A percentile compares a stretch with the other conserved stretches of the same genome.
These are phyloP conservation scores for Mimas tiliae DNA, from an alignment of 2,888 invertebrate species.

Conservation along the genomic window DNA sequence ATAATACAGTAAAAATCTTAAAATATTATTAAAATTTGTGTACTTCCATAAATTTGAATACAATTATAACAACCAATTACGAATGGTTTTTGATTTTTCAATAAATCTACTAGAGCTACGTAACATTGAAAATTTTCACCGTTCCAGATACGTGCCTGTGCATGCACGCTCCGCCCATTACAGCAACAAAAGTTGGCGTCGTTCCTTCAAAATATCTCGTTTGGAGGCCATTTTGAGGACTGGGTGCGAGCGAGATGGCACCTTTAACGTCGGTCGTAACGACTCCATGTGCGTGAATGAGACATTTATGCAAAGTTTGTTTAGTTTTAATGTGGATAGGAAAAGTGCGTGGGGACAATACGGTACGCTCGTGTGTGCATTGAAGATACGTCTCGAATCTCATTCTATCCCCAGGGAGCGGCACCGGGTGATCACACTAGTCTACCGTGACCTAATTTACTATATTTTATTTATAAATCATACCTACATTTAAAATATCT, in stretches of 20 bases:
- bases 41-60: too few relatives aligned
- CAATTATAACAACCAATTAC: too few relatives aligned
- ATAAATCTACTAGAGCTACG: neutral
- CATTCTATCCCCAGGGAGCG: conserved; percentile 35
- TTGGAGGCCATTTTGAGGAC: conserved; percentile 85
- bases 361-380: conserved; percentile 53
- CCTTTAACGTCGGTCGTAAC: conserved; percentile 54
- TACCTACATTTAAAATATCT: neutral
- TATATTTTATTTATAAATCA: neutral
- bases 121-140: conserved; percentile 23
- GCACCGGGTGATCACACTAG: conserved; percentile 37
- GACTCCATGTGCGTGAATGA: conserved; percentile 75
- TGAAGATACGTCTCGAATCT: conserved; percentile 32
- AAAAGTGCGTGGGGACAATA: conserved; percentile 65
- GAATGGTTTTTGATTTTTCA: too few relatives aligned
- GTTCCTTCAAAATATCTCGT: conserved; percentile 85
- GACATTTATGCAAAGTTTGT: conserved; percentile 83
- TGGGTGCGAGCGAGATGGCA: conserved; percentile 72
- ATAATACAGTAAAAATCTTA: too few relatives aligned
- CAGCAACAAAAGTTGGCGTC: conserved; percentile 83
- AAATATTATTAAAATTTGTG: too few relatives aligned
- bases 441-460: conserved; percentile 34
- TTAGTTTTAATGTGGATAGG: conserved; percentile 75
- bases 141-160: conserved; percentile 64
- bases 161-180: conserved; percentile 83